A percentile compares a stretch with the other conserved stretches of the same genome.
Evolutionary conservation across 2,797 vertebrate species (phyloP).

Genomic region (Danio choprae): DNA sequence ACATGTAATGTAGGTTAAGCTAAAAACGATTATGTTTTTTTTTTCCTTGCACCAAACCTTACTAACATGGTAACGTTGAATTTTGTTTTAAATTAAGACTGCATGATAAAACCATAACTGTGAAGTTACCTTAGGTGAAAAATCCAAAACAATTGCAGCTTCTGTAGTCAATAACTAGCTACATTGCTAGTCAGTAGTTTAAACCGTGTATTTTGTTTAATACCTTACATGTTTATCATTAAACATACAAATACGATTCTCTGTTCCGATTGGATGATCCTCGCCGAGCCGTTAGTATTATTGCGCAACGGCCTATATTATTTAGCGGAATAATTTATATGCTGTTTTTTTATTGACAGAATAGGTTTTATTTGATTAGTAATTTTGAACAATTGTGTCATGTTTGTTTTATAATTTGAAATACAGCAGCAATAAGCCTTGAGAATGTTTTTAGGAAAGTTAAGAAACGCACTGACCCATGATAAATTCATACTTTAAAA

Average conservation of each 20-base stretch:
- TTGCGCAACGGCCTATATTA: background rate
- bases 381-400: background rate
- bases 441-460: background rate
- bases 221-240: background rate
- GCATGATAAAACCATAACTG: background rate
- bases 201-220: background rate
- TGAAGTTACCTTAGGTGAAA: background rate
- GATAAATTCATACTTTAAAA: too few relatives aligned
- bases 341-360: too few relatives aligned
- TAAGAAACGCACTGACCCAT: too few relatives aligned
- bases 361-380: background rate
- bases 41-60: background rate
- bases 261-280: background rate
- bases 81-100: background rate
- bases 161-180: background rate
- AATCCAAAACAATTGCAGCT: background rate
- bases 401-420: background rate
- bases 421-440: background rate
- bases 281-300: background rate
- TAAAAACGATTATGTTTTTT: background rate
- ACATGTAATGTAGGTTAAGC: background rate
- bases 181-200: background rate
- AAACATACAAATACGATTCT: background rate
- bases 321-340: constrained; percentile 15
- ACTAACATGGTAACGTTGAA: too few relatives aligned